Evolutionary conservation across 2,113 vertebrate species (phyloP), one percentile per base, ranked within the genome.

Genomic region (Uria aalge): DNA sequence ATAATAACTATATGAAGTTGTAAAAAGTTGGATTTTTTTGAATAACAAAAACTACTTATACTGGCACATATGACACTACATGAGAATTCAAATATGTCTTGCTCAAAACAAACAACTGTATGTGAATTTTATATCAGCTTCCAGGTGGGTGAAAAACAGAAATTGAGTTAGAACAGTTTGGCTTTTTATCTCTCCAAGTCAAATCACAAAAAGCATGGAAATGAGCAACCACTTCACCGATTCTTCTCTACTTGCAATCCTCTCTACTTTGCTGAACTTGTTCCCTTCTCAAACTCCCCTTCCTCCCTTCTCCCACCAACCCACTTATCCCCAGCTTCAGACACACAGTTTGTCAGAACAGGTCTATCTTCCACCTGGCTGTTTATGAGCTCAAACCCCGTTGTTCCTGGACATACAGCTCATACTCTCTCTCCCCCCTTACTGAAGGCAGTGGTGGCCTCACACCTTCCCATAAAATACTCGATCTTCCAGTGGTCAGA

Each of bases 371-470:
- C 17, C 59, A 53, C 41, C 21, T 6, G 3, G 23, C 45, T 73
- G 6, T n/a, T 86, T 23, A 45, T 0, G 0, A 91, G 19, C 5
- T 66, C 38, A 59, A 63, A 47, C 15, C 8, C 52, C 2, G 2
- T 57, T 47, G 1, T 14, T 59, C n/a, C 32, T 50, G 26, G 29
- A 29, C 26, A 43, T 17, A 34, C 6, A 32, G 8, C 8, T 72
- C 4, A 0, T 34, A 36, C 17, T 62, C 43, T 57, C 36, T 74
- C 36, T 48, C 20, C 47, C 14, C 20, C 30, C 36, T 66, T 64
- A 64, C 36, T 57, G 68, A 36, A 15, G 45, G 47, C 36, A 23
- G 21, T 8, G 5, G 36, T 56, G 41, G 29, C n/a, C 41, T 56
- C 48, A 48, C 30, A 24, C 26, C 24, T 48, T 29, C 13, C n/a